These are phyloP conservation scores for Gallinago jamesoni DNA, from an alignment of 2,113 vertebrate genomes.

Conservation along the genomic window DNA sequence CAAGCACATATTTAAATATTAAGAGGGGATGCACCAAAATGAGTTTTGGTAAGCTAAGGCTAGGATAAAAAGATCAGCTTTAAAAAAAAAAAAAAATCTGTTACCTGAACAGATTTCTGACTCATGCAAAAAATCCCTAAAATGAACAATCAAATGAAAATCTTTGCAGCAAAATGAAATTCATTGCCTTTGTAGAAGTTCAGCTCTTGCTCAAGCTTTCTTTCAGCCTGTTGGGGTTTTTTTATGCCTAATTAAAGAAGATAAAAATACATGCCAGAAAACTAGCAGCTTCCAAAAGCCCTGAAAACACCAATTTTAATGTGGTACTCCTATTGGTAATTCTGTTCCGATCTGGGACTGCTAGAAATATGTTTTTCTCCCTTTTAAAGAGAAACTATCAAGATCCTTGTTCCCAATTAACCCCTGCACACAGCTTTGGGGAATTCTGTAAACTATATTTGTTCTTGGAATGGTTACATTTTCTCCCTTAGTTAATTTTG, in stretches of 20 bases:
- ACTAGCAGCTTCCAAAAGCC: neutral
- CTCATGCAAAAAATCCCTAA: neutral
- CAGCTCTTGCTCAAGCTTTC: neutral
- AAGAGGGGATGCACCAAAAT: neutral
- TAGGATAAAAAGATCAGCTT: neutral
- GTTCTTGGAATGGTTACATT: neutral
- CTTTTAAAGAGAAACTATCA: neutral
- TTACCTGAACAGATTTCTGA: neutral
- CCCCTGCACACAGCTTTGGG: neutral
- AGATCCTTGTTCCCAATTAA: neutral
- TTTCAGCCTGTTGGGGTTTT: neutral
- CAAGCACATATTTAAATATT: neutral
- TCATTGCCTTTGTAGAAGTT: neutral
- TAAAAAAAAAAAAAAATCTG: neutral
- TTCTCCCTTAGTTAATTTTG: neutral
- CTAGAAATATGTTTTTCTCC: neutral
- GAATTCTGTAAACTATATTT: neutral
- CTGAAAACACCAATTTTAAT: neutral
- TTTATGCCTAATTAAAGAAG: neutral
- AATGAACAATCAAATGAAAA: neutral
- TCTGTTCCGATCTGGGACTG: neutral
- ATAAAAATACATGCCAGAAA: neutral
- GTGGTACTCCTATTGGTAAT: neutral
- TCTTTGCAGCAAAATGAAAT: neutral
- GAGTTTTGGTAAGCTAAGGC: neutral